Conservation (phyloP, 2,888 invertebrate genomes). For the Andrena fulva region DNA sequence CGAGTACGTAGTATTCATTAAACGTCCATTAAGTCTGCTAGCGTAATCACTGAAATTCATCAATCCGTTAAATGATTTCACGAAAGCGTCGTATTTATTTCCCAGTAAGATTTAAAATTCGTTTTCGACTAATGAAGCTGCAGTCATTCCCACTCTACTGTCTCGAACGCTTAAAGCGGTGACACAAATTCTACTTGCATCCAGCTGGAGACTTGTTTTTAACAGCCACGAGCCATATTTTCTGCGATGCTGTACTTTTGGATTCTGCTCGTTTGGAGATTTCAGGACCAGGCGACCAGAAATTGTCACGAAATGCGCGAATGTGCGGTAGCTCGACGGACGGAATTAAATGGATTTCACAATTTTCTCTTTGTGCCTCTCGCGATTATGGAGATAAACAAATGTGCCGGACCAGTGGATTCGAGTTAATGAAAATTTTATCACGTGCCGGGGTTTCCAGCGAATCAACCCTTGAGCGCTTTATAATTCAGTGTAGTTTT, state of each 20-base stretch:
- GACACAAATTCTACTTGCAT: too few relatives aligned
- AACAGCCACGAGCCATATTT: neutral
- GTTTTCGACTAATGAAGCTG: too few relatives aligned
- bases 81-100: too few relatives aligned
- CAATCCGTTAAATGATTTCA: too few relatives aligned
- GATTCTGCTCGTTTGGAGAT: slow-evolving; percentile 9
- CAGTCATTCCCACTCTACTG: too few relatives aligned
- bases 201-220: too few relatives aligned
- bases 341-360: slow-evolving; percentile 53
- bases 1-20: too few relatives aligned
- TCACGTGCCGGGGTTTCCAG: neutral
- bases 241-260: neutral
- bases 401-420: neutral
- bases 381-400: neutral
- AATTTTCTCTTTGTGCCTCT: neutral
- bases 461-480: slow-evolving; percentile 9
- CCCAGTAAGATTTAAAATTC: too few relatives aligned
- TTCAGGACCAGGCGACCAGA: slow-evolving; percentile 3
- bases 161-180: too few relatives aligned
- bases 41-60: too few relatives aligned
- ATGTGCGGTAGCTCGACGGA: slow-evolving; percentile 35
- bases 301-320: slow-evolving; percentile 10
- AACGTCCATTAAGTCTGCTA: too few relatives aligned
- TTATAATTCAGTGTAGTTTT: slow-evolving; percentile 4
- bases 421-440: neutral